phyloP scores from a whole-genome alignment of 2,888 invertebrate species.

The Tholera decimalis region DNA sequence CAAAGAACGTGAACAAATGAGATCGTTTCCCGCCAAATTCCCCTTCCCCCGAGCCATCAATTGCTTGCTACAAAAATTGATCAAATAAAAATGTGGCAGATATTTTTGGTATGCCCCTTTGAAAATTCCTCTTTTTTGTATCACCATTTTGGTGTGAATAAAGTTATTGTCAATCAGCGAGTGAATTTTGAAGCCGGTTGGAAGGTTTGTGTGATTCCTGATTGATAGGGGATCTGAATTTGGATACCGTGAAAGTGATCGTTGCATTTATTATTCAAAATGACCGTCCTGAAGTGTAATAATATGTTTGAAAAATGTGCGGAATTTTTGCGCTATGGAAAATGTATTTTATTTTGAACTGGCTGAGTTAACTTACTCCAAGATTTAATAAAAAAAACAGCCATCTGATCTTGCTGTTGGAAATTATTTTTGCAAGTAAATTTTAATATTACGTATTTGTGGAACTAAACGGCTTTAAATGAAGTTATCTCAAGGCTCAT shows the following conservation, averaged over 20 bases:
- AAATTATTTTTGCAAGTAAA: too few species aligned
- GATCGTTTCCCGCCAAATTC: conserved; percentile 74
- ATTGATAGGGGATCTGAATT: conserved; percentile 33
- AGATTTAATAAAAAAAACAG: not conserved
- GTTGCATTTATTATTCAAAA: conserved; percentile 38
- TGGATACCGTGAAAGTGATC: conserved; percentile 25
- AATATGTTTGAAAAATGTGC: not conserved
- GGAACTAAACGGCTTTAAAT: too few species aligned
- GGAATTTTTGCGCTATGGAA: not conserved
- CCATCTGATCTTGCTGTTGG: too few species aligned
- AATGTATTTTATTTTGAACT: not conserved
- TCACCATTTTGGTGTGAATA: conserved; percentile 58
- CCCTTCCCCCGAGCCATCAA: conserved; percentile 69
- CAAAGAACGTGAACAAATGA: conserved; percentile 78
- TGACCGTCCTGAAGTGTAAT: conserved; percentile 13
- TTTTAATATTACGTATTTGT: too few species aligned
- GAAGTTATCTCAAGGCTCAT: too few species aligned
- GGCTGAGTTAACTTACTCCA: not conserved
- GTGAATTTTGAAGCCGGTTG: conserved; percentile 27
- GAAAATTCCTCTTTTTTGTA: conserved; percentile 54
- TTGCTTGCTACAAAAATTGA: conserved; percentile 78
- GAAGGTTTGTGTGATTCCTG: conserved; percentile 28
- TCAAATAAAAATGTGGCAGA: conserved; percentile 75
- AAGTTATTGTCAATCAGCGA: conserved; percentile 62
- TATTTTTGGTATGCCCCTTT: conserved; percentile 67